These are phyloP conservation scores for Caloenas nicobarica DNA, from an alignment of 2,113 vertebrate genomes.

Conservation along the genomic window DNA sequence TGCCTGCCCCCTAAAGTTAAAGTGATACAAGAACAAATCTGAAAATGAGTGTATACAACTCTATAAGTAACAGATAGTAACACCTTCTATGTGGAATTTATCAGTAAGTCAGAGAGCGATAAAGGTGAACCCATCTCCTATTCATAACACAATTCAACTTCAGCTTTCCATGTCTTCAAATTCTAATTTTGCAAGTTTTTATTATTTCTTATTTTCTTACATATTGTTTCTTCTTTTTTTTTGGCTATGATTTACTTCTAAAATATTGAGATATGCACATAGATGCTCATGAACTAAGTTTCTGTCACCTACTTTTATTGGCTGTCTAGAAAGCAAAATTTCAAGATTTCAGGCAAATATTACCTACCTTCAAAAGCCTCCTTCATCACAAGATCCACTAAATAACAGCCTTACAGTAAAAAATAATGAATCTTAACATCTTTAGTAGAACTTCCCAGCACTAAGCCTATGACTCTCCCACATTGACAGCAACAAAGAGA, in stretches of 20 bases:
- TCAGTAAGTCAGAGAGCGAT: not conserved
- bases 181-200: not conserved
- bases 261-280: not conserved
- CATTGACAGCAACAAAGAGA: not conserved
- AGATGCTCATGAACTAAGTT: not conserved
- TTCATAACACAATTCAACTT: not conserved
- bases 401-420: not conserved
- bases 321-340: not conserved
- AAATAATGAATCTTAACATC: not conserved
- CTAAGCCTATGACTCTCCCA: rapidly evolving
- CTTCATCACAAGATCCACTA: not conserved
- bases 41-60: not conserved
- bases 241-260: not conserved
- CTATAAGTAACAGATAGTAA: not conserved
- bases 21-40: not conserved
- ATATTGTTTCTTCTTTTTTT: not conserved
- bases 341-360: not conserved
- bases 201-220: not conserved
- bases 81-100: not conserved
- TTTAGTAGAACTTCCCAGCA: not conserved
- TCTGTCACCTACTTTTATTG: not conserved
- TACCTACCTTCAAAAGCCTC: not conserved
- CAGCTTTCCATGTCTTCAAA: not conserved
- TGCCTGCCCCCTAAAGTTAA: not conserved
- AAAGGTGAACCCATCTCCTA: not conserved